Conservation (phyloP, 2,888 invertebrate species). For the Nyleta sp. region DNA sequence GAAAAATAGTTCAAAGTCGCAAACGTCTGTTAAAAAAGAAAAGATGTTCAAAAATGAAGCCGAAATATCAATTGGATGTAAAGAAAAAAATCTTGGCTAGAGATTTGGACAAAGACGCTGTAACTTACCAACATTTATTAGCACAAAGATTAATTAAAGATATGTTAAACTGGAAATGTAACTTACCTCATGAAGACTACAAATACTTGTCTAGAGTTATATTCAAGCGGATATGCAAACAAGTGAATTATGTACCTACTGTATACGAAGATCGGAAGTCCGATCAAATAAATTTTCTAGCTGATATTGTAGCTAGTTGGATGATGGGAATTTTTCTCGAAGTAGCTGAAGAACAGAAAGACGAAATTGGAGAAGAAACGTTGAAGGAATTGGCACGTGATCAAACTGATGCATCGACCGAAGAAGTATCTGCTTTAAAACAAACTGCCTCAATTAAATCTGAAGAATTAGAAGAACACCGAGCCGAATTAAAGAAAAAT, state of each 20-base stretch:
- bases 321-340: constrained; percentile 75
- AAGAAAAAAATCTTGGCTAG: constrained; percentile 28
- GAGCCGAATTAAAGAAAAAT: too few relatives aligned
- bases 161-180: constrained; percentile 74
- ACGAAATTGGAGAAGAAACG: constrained; percentile 27
- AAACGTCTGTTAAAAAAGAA: constrained; percentile 28
- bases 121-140: constrained; percentile 74
- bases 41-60: constrained; percentile 27
- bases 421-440: neutral
- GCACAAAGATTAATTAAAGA: constrained; percentile 77
- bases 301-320: constrained; percentile 77
- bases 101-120: constrained; percentile 71
- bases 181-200: constrained; percentile 72
- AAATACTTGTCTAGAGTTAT: constrained; percentile 75
- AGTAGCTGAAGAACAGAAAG: constrained; percentile 69
- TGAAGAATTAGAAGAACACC: too few relatives aligned
- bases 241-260: constrained; percentile 69
- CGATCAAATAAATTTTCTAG: constrained; percentile 76
- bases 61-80: too few relatives aligned
- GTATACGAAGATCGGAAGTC: constrained; percentile 73
- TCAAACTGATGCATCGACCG: neutral
- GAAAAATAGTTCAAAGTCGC: constrained; percentile 59
- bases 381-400: neutral
- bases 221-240: constrained; percentile 68
- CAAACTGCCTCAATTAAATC: too few relatives aligned